Evolutionary conservation across 2,113 vertebrate species (phyloP), one percentile per base, ranked within the genome.

Genomic region (Gallinago undulata): DNA sequence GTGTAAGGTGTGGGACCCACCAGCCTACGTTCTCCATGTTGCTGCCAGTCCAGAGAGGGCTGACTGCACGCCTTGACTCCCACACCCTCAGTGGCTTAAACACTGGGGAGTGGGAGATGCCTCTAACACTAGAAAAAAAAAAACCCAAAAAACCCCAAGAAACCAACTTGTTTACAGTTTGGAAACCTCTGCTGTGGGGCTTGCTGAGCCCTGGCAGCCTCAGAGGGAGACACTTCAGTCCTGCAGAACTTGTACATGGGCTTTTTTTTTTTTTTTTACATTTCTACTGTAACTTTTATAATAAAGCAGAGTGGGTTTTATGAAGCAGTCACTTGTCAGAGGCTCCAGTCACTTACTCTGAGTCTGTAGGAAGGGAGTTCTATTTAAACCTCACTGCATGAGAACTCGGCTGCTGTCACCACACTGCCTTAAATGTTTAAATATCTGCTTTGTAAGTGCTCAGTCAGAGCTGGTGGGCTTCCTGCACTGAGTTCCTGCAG

Each of bases 271-370:
- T 50, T 96, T 86, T 80, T 88, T 89, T 91, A 96, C 45, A 73
- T 96, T 96, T 93, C 35, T 95, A 90, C 88, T 92, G 23, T 93
- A 94, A 91, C 87, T 93, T 95, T 95, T 93, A 67, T 96, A 97
- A 96, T 96, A 97, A 96, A 97, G 53, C 69, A 82, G 63, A 90
- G 16, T 31, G 10, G 75, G 25, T 77, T 96, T 94, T 76, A 84
- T 35, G 27, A 94, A 91, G 50, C 41, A 70, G 39, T 47, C 18
- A 19, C 6, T 48, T 84, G 56, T 51, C 51, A 68, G 31, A 81
- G 62, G 8, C 11, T 74, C 11, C 19, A 17, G 10, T 88, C 28
- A 41, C 22, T 90, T 66, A 67, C 6, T 64, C 27, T 0, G 0
- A 4, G 19, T n/a, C 8, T 3, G 4, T 13, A 50, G 22, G 59